Base-by-base conservation (phyloP, 2,888 invertebrate species). In the Ctenicera cuprea region DNA sequence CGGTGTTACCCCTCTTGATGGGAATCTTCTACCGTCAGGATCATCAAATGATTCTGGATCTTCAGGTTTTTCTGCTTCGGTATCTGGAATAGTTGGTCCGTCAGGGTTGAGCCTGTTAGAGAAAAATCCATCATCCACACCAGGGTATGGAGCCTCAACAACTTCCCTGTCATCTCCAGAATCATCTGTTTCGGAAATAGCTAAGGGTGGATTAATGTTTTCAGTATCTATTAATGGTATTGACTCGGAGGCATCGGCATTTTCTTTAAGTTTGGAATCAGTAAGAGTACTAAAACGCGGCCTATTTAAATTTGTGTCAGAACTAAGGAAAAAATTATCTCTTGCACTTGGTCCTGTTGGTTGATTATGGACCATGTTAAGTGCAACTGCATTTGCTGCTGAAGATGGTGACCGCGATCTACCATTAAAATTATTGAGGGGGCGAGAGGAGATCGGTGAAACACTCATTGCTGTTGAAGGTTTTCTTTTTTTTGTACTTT, bases 91-190 rank as follows among this genome's bases (percentile, higher is more conserved):
- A 7, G 41, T 52, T 41, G 41, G 63, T 41, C 65, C 52, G 26
- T 75, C 71, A n/a, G 57, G 62, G 14, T 73, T 73, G 37, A 18
- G 50, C 26, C 73, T 72, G 43, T 77, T 79, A 22, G 83, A 75
- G 12, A 91, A 87, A 7, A 93, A 88, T 0, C 92, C 92, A 82
- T 93, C 93, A 75, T 94, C 93, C 54, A 93, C 89, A 30, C 92
- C 92, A 18, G 89, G 89, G 79, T 87, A 87, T 0, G 88, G 87
- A 4, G 84, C 85, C 26, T 87, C 85, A 59, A 84, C 84, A 9
- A 87, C 85, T 57, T 82, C 87, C 76, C 82, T 80, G 12, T 79
- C 78, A 16, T 83, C 83, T 26, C 82, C 77, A 9, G 88, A 88
- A 71, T 91, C 91, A 70, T 92, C 91, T 50, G 89, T 85, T 81